Evolutionary conservation across 2,888 invertebrate genomes (phyloP), one percentile per base, ranked within the genome.

Genomic region (Cryptophagus acutangulus): DNA sequence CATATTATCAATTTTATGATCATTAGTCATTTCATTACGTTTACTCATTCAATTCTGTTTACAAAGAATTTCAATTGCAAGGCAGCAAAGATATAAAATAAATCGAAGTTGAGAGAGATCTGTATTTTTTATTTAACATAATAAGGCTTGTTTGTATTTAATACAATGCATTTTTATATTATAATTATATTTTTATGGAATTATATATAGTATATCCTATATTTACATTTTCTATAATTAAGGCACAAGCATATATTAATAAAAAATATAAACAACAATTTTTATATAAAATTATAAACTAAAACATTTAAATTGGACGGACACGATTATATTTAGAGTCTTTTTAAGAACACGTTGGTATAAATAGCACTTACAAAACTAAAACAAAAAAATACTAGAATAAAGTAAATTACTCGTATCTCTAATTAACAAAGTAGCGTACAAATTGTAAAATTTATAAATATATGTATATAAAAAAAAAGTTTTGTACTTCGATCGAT

Each of bases 331-430:
- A n/a, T 20, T 20, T 20, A 20, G n/a, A 20, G 24, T 20, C 24
- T 20, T 20, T 20, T 20, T 20, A 20, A 20, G 24, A 20, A 20
- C 24, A 20, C 24, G n/a, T 20, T 20, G 24, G 24, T 20, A 20
- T 20, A 20, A 20, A 8, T 20, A 20, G 24, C 24, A 20, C 24
- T 20, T 20, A 20, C 6, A 20, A 8, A 8, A 20, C 24, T n/a
- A 8, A n/a, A n/a, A n/a, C n/a, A n/a, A n/a, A n/a, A n/a, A n/a
- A n/a, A n/a, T n/a, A n/a, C n/a, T n/a, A n/a, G n/a, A n/a, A n/a
- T n/a, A n/a, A n/a, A n/a, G n/a, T n/a, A n/a, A n/a, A n/a, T n/a
- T n/a, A n/a, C n/a, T n/a, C n/a, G n/a, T n/a, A n/a, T n/a, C n/a
- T n/a, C n/a, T n/a, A n/a, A n/a, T n/a, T n/a, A n/a, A n/a, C n/a